phyloP scores from a whole-genome alignment of 2,888 invertebrate genomes.

The Cinara cedri region DNA sequence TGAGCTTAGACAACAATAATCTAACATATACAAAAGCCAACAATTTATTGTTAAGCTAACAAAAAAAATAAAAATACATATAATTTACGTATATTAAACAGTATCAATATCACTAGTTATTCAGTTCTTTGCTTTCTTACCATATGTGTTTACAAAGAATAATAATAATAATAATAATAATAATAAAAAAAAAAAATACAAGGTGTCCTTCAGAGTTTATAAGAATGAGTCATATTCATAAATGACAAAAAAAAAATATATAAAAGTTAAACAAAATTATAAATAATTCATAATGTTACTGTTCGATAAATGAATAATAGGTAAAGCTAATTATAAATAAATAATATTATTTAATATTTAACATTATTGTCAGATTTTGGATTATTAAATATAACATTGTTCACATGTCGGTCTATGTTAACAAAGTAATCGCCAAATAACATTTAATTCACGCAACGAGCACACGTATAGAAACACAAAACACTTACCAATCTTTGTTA shows the following conservation, averaged over 20 bases:
- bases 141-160: conserved; percentile 23
- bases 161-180: no score
- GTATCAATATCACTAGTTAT: conserved; percentile 16
- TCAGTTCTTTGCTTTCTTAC: conserved; percentile 5
- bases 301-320: conserved; percentile 27
- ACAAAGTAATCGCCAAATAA: conserved; percentile 21
- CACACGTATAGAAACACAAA: not conserved
- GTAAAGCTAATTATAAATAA: conserved; percentile 20
- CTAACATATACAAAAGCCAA: conserved; percentile 15
- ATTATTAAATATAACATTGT: conserved; percentile 18
- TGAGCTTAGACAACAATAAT: conserved; percentile 20
- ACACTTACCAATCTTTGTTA: conserved; percentile 73
- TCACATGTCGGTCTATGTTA: conserved; percentile 5
- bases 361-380: conserved; percentile 8
- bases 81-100: not conserved
- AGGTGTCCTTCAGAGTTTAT: conserved; percentile 47
- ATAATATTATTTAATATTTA: not conserved
- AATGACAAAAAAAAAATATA: conserved; percentile 23
- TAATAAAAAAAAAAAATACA: conserved; percentile 25
- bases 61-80: conserved; percentile 25
- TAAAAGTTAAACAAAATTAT: conserved; percentile 3
- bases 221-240: conserved; percentile 41
- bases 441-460: conserved; percentile 13
- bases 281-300: conserved; percentile 23
- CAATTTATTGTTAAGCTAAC: conserved; percentile 3